Base-by-base conservation (phyloP, 2,888 invertebrate species). In the Dendrolimus pini region DNA sequence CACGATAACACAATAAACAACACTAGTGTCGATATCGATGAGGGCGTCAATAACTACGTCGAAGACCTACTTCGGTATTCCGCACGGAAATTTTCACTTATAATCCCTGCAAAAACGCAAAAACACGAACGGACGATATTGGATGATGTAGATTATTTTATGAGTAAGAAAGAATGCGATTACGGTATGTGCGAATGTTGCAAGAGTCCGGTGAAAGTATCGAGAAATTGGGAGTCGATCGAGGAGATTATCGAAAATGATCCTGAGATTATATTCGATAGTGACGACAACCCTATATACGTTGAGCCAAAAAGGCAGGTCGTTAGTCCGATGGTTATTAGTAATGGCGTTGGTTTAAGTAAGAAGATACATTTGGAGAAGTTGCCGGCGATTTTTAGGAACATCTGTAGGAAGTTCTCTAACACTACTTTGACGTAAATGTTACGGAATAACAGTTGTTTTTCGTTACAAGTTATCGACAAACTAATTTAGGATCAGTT, bases 161-260 rank as follows among this genome's bases (percentile, higher is more conserved):
- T 80, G 78, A 82, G 65, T 61, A 90, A 89, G 68, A 85, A 83
- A 41, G 89, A 90, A 57, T 86, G 89, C 63, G 89, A 89, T 59
- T 90, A 88, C 42, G 85, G 82, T 53, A 75, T 82, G 77, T 89
- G 86, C 62, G 74, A 83, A 66, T 88, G 88, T 79, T 87, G 87
- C 69, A 69, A 67, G 13, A 61, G 69, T 0, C 75, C 75, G 64
- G 85, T 72, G 66, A 83, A 73, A 58, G 14, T 80, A 53, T 77
- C 66, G 7, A 85, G 83, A 0, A 80, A 88, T 57, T 90, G 90
- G 90, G 69, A 83, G 58, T 80, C 83, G 0, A 87, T 90, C 41
- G 89, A 88, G 70, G 83, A 88, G 57, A 85, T 86, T 1, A 90
- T 90, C n/a, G 89, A 89, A 56, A 88, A 89, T 54, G 89, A 90